A percentile compares a stretch with the other conserved stretches of the same genome.
phyloP scores from a whole-genome alignment of 2,797 vertebrate genomes.

The Pteronotus mesoamericanus region DNA sequence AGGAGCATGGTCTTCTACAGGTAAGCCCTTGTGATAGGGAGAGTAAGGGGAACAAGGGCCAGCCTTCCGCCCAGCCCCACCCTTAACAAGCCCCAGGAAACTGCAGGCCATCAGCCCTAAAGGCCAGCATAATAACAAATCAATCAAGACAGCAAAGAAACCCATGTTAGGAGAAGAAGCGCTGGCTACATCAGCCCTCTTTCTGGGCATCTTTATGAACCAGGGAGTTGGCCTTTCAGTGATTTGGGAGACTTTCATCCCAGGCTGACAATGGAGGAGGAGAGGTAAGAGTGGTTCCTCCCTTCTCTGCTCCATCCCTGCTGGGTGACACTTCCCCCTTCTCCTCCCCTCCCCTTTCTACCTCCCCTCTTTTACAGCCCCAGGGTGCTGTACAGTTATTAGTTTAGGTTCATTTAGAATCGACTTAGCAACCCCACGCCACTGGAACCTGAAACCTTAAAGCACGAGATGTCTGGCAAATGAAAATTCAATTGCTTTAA shows the following conservation, averaged over 20 bases:
- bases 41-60: background rate
- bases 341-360: fast-evolving
- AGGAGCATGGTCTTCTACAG: background rate
- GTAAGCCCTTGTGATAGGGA: background rate
- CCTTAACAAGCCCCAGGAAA: background rate
- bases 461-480: conserved; percentile 76
- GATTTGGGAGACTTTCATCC: background rate
- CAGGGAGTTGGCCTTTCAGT: background rate
- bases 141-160: background rate
- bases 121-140: background rate
- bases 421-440: conserved; percentile 65
- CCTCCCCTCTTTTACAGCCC: background rate
- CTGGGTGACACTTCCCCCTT: background rate
- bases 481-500: conserved; percentile 83
- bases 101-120: background rate
- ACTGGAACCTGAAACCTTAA: conserved; percentile 68
- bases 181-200: background rate
- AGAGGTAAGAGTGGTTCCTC: background rate
- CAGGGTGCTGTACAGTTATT: conserved; percentile 49
- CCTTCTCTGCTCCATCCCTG: background rate
- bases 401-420: conserved; percentile 67
- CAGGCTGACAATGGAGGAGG: background rate
- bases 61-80: background rate
- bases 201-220: background rate
- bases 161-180: background rate